Evolutionary conservation across 1,140 invertebrate species (phyloP).

Genomic region (Popillia japonica): DNA sequence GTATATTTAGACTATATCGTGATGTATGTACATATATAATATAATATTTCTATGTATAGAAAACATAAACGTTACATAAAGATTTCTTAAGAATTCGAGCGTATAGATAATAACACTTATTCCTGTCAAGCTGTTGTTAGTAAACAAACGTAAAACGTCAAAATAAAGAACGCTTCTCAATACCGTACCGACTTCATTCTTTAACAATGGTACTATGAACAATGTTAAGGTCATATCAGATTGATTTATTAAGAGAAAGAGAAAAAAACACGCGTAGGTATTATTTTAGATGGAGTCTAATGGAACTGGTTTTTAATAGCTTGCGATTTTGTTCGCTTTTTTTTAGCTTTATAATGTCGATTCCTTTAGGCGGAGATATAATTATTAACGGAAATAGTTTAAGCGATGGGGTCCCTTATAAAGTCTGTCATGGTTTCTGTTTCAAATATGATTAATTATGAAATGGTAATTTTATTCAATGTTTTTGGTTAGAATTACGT

Average conservation of each 20-base stretch:
- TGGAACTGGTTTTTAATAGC: conserved; percentile 1
- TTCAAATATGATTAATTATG: too few species aligned
- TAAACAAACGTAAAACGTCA: neutral
- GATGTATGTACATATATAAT: too few species aligned
- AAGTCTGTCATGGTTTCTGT: too few species aligned
- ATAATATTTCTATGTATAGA: neutral
- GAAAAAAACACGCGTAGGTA: neutral
- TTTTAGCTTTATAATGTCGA: neutral
- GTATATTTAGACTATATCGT: neutral
- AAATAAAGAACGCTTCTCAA: neutral
- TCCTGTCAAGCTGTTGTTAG: neutral
- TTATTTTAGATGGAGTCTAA: neutral
- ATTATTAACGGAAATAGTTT: neutral
- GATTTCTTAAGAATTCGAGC: neutral
- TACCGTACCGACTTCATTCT: neutral
- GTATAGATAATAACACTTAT: neutral
- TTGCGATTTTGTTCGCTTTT: neutral
- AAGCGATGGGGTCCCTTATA: neutral
- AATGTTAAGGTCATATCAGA: conserved; percentile 6
- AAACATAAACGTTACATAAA: neutral
- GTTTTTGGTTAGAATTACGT: too few species aligned
- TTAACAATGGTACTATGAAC: neutral
- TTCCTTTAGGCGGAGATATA: neutral
- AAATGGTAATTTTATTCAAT: too few species aligned
- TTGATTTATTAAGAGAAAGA: neutral